Conservation (phyloP, 1,140 invertebrate genomes). For the Melanaphis sacchari region DNA sequence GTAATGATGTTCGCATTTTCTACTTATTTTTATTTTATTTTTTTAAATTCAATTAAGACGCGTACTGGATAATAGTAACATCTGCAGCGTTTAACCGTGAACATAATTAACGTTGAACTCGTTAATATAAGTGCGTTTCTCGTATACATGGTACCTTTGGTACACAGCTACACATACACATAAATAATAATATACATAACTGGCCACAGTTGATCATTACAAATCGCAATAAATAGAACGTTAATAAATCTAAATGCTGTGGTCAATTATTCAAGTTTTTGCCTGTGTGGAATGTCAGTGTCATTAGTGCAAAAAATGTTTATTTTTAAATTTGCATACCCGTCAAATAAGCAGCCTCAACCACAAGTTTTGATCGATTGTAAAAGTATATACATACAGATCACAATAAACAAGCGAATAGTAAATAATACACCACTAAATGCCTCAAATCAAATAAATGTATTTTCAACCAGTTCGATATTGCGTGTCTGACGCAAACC, state of each 20-base stretch:
- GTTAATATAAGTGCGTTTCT: background rate
- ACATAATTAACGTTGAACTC: constrained; percentile 35
- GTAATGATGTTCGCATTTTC: background rate
- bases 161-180: background rate
- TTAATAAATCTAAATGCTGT: constrained; percentile 29
- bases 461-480: background rate
- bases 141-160: too few species aligned
- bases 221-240: background rate
- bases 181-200: background rate
- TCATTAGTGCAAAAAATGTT: constrained; percentile 25
- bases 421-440: background rate
- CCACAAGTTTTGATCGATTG: constrained; percentile 17
- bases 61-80: background rate
- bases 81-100: constrained; percentile 39
- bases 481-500: constrained; percentile 37
- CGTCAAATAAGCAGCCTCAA: background rate
- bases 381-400: background rate
- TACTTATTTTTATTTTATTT: background rate
- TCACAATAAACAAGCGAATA: background rate
- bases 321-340: constrained; percentile 21
- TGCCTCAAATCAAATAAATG: background rate
- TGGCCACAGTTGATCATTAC: background rate
- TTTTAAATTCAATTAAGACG: constrained; percentile 11
- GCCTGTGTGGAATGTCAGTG: background rate
- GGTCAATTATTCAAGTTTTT: constrained; percentile 32